Evolutionary conservation across 2,797 vertebrate species (phyloP).

Genomic region (Arnoldichthys spilopterus): DNA sequence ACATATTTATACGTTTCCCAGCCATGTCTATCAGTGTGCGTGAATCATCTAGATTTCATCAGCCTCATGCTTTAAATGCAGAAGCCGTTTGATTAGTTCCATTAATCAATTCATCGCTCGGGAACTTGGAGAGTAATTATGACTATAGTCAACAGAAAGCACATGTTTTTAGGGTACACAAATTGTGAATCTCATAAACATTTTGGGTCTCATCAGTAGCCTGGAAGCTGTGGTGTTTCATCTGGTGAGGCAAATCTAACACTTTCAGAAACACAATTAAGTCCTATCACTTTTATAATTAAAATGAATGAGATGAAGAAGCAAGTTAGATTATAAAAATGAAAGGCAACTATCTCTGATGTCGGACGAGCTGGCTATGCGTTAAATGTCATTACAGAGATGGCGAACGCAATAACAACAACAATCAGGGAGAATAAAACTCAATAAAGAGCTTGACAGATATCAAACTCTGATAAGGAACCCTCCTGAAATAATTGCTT

Average conservation of each 20-base stretch:
- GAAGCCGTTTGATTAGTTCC: slow-evolving; percentile 5
- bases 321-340: slow-evolving; percentile 29
- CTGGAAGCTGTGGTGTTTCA: slow-evolving; percentile 7
- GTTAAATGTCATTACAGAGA: slow-evolving; percentile 41
- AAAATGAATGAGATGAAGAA: slow-evolving; percentile 42
- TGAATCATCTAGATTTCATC: not conserved
- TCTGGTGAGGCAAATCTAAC: not conserved
- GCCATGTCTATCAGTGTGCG: not conserved
- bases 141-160: not conserved
- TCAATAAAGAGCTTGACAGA: slow-evolving; percentile 28
- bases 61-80: not conserved
- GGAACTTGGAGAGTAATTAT: slow-evolving; percentile 16
- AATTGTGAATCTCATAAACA: slow-evolving; percentile 3
- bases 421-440: slow-evolving; percentile 39
- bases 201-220: not conserved
- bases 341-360: slow-evolving; percentile 43
- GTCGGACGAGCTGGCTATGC: slow-evolving; percentile 35
- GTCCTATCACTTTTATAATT: slow-evolving; percentile 34
- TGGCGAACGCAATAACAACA: slow-evolving; percentile 35
- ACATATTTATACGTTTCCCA: not conserved
- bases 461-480: slow-evolving; percentile 25
- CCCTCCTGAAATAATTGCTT: slow-evolving; percentile 47
- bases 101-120: slow-evolving; percentile 9
- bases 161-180: not conserved
- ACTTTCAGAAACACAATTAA: slow-evolving; percentile 27